Percentiles rank a stretch among this genome's conserved stretches.
phyloP scores from a whole-genome alignment of 2,888 invertebrate genomes.

The Thecocarcelia acutangulata region DNA sequence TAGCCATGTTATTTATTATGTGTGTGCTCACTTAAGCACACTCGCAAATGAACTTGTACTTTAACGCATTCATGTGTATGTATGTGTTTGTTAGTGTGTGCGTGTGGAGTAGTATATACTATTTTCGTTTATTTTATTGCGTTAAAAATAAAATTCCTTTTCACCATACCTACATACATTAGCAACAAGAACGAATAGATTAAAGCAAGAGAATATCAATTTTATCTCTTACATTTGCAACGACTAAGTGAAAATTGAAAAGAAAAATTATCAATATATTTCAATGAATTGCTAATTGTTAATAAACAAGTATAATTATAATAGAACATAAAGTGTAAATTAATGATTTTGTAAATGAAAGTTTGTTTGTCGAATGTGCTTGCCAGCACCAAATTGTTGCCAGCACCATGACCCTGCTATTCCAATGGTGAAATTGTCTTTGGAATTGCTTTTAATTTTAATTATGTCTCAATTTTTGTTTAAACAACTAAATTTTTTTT shows the following conservation, averaged over 20 bases:
- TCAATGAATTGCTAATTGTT: not conserved
- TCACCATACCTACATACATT: not conserved
- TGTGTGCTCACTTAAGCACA: slow-evolving; percentile 39
- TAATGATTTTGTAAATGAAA: not conserved
- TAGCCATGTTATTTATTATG: slow-evolving; percentile 21
- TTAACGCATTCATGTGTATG: slow-evolving; percentile 2
- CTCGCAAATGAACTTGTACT: slow-evolving; percentile 1
- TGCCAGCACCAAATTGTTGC: not conserved
- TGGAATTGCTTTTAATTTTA: slow-evolving; percentile 31
- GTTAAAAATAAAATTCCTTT: slow-evolving; percentile 31
- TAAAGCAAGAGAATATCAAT: not conserved
- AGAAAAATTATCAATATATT: no score
- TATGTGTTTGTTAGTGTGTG: no score
- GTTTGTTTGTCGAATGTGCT: not conserved
- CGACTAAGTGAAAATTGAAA: no score
- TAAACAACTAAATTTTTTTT: not conserved
- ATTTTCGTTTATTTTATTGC: not conserved
- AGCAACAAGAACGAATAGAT: slow-evolving; percentile 9
- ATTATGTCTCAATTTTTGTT: not conserved
- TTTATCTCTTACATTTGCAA: not conserved
- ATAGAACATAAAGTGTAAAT: not conserved
- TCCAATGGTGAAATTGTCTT: slow-evolving; percentile 55
- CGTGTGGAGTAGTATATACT: no score
- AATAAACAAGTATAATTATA: slow-evolving; percentile 7
- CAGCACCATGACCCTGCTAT: slow-evolving; percentile 30